These are phyloP conservation scores for Psittacara wagleri DNA, from an alignment of 2,113 vertebrate species.

Conservation along the genomic window DNA sequence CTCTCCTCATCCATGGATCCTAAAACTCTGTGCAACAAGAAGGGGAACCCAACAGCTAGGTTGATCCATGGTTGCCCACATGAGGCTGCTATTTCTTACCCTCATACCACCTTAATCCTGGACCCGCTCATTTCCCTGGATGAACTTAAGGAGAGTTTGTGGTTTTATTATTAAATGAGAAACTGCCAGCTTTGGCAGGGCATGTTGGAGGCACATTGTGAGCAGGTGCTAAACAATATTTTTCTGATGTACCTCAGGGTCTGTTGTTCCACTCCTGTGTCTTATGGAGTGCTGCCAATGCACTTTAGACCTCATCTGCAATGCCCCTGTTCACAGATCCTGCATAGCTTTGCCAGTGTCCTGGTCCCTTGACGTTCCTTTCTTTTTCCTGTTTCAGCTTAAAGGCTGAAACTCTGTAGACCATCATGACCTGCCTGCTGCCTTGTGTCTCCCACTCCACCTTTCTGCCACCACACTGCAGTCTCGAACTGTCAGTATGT, in stretches of 20 bases:
- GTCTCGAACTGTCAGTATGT: not conserved
- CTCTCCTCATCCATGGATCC: not conserved
- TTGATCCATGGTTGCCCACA: not conserved
- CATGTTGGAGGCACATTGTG: not conserved
- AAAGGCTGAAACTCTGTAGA: not conserved
- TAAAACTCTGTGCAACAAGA: not conserved
- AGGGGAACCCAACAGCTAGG: not conserved
- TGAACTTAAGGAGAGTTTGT: not conserved
- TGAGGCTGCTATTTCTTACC: not conserved
- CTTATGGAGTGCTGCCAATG: constrained; percentile 37
- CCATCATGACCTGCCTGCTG: not conserved
- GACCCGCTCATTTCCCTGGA: not conserved
- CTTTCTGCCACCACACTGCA: not conserved
- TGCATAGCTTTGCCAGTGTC: not conserved
- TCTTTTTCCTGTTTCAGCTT: not conserved
- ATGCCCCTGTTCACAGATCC: not conserved
- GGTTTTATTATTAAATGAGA: not conserved
- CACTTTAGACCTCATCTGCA: not conserved
- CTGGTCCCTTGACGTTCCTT: not conserved
- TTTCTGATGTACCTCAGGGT: constrained; percentile 18
- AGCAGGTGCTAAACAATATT: constrained; percentile 44
- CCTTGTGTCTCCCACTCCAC: not conserved
- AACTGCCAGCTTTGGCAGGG: not conserved
- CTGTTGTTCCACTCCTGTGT: not conserved
- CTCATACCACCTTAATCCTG: not conserved